These are phyloP conservation scores for Pecten maximus DNA, from an alignment of 2,888 invertebrate genomes.

Conservation along the genomic window DNA sequence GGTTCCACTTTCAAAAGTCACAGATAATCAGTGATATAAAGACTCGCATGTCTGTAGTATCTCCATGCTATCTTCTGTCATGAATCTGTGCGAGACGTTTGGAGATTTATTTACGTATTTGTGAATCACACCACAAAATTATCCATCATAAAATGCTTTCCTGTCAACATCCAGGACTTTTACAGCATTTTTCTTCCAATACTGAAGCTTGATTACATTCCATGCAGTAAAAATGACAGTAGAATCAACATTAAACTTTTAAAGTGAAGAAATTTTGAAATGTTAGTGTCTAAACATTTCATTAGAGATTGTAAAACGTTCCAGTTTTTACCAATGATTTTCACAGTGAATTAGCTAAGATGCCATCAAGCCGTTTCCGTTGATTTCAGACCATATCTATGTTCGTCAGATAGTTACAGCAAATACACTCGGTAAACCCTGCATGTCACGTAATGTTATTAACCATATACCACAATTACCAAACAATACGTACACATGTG, in stretches of 20 bases:
- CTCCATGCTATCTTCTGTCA: not conserved
- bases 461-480: not conserved
- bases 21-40: not conserved
- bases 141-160: not conserved
- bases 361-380: not conserved
- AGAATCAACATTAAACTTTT: not conserved
- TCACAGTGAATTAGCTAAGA: not conserved
- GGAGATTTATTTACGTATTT: not conserved
- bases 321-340: not conserved
- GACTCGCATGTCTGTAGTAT: not conserved
- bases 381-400: not conserved
- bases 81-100: not conserved
- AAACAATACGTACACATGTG: not conserved
- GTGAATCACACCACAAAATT: not conserved
- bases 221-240: not conserved
- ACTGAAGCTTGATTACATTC: not conserved
- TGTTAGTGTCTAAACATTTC: not conserved
- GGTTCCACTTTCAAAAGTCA: not conserved
- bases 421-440: not conserved
- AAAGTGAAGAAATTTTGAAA: constrained; percentile 4
- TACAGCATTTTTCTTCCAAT: constrained; percentile 6
- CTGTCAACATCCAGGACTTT: not conserved
- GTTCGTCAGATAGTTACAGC: not conserved
- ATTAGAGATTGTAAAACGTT: not conserved
- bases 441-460: not conserved